Base-by-base conservation (phyloP, 2,797 vertebrate genomes). In the Scarus forsteni region DNA sequence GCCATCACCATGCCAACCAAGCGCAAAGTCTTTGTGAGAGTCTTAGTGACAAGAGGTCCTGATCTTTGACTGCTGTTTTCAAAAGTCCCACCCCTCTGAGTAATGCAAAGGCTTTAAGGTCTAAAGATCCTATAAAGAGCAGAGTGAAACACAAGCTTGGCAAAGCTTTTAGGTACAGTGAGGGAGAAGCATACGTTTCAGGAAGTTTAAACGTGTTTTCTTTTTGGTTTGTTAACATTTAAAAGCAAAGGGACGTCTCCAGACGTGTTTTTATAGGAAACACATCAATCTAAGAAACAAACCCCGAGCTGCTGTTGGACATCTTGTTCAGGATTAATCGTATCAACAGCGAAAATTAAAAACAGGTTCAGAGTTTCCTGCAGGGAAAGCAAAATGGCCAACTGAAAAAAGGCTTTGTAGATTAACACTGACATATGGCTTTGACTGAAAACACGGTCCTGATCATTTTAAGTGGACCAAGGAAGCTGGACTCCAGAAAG, bases 1-100 rank as follows among this genome's bases (percentile, higher is more conserved):
- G 58, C 66, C 40, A 55, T 81, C 70, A 55, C 79, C 73, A 77
- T 85, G 85, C 34, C 85, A 80, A 85, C 77, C 56, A 15, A 18
- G 46, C 68, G 57, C n/a, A 27, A 38, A 73, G 62, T 58, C 51
- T 62, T 56, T 62, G 58, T 58, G 63, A 76, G 69, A 77, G 38
- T 11, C 51, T 66, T 54, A 39, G 67, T 68, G 66, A 81, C 63
- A 34, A 80, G 66, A 15, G 60, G 70, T 72, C 62, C 59, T 66
- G 66, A 79, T 77, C 79, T 79, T 81, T 77, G 73, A 81, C 73
- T 68, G 38, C 39, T 54, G 54, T n/a, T 35, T 66, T 67, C 8
- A 73, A 78, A 75, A 48, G 15, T 38, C 60, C 69, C 15, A 0
- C 42, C 73, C 39, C 36, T 42, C 40, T 14, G 49, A 62, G 61